phyloP scores from a whole-genome alignment of 2,888 invertebrate genomes.

The Hydraecia micacea region DNA sequence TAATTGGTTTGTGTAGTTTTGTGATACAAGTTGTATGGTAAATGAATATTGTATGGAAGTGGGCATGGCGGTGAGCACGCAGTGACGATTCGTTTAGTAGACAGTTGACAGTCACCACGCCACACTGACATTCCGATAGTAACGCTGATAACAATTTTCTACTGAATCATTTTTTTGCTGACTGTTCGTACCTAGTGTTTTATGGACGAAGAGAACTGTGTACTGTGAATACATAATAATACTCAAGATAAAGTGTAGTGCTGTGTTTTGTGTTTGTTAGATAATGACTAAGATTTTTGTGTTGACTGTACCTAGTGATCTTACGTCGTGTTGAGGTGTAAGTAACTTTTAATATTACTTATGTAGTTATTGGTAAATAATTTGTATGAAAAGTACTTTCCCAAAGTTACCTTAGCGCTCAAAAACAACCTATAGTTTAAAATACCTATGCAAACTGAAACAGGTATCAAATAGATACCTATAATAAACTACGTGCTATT shows the following conservation, averaged over 20 bases:
- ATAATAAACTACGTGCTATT: not conserved
- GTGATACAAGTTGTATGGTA: constrained; percentile 66
- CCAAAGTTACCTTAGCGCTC: not conserved
- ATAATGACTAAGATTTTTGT: constrained; percentile 78
- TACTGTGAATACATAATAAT: constrained; percentile 63
- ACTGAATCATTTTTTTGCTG: constrained; percentile 84
- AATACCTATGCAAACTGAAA: not conserved
- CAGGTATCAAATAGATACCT: not conserved
- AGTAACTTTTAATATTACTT: constrained; percentile 44
- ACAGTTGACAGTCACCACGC: constrained; percentile 90
- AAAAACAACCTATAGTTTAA: not conserved
- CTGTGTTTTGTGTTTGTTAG: constrained; percentile 68
- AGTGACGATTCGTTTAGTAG: constrained; percentile 90
- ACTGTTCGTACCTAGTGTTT: constrained; percentile 77
- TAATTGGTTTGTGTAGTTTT: constrained; percentile 54
- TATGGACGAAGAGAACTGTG: constrained; percentile 69
- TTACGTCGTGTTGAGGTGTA: constrained; percentile 60
- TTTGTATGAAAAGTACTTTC: not conserved
- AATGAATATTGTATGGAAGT: constrained; percentile 77
- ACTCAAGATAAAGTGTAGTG: constrained; percentile 69
- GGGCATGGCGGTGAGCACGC: constrained; percentile 89
- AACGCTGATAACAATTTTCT: constrained; percentile 87
- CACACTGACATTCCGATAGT: constrained; percentile 90
- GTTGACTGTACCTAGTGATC: constrained; percentile 66
- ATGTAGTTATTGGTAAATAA: not conserved